phyloP scores from a whole-genome alignment of 2,888 invertebrate genomes.

The Parnassius smintheus region DNA sequence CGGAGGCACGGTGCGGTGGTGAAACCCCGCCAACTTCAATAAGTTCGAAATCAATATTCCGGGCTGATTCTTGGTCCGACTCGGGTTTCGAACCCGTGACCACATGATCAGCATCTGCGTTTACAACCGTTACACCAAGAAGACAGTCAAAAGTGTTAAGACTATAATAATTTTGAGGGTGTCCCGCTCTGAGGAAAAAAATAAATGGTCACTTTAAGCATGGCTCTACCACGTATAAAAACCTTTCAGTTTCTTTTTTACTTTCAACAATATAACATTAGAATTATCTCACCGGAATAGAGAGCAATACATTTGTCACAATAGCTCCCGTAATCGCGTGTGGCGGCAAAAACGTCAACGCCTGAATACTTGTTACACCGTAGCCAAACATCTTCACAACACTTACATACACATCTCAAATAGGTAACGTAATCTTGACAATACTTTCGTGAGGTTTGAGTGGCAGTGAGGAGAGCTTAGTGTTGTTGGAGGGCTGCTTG shows the following conservation, averaged over 20 bases:
- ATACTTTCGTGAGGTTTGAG: conserved; percentile 7
- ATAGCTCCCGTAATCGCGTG: conserved; percentile 12
- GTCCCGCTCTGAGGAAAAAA: no score
- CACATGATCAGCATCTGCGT: no score
- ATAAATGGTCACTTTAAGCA: no score
- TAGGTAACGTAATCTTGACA: conserved; percentile 12
- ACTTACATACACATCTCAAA: not conserved
- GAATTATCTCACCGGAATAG: conserved; percentile 18
- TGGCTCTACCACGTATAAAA: no score
- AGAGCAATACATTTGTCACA: conserved; percentile 23
- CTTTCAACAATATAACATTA: not conserved
- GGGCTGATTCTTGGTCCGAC: no score
- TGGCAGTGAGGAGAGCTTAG: conserved; percentile 3
- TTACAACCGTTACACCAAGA: no score
- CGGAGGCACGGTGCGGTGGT: no score
- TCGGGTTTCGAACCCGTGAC: no score
- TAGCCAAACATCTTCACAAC: conserved; percentile 15
- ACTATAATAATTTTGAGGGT: no score
- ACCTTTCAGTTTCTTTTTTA: not conserved
- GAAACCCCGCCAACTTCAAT: no score
- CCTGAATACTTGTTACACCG: conserved; percentile 10
- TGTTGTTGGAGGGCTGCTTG: conserved; percentile 14
- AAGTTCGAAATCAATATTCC: no score
- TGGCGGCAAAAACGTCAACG: conserved; percentile 5
- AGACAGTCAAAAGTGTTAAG: no score